Evolutionary conservation across 2,113 vertebrate species (phyloP).

Genomic region (Phylloscopus trochiloides): DNA sequence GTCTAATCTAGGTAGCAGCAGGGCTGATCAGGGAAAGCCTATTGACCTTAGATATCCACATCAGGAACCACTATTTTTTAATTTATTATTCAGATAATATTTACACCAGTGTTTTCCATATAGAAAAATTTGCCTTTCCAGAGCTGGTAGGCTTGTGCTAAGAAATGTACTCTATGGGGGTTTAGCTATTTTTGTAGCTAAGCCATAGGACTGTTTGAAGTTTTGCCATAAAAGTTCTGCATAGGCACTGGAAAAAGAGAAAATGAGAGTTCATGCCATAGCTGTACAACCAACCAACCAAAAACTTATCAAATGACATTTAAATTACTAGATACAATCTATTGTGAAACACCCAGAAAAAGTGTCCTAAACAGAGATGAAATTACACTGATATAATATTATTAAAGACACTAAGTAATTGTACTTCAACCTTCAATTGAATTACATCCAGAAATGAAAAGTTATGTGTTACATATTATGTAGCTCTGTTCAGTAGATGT

Average conservation of each 20-base stretch:
- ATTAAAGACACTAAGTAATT: not conserved
- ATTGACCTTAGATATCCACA: not conserved
- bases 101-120: not conserved
- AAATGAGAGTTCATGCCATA: not conserved
- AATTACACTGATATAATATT: not conserved
- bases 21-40: not conserved
- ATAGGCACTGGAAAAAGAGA: not conserved
- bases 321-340: not conserved
- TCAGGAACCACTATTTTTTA: not conserved
- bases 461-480: not conserved
- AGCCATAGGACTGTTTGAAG: not conserved
- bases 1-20: not conserved
- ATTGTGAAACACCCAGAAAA: not conserved
- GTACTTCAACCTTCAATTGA: not conserved
- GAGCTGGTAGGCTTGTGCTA: not conserved
- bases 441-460: not conserved
- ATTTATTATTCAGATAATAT: not conserved
- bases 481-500: not conserved
- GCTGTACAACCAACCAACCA: not conserved
- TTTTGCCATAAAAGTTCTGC: not conserved
- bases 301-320: not conserved
- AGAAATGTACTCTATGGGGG: rapidly evolving
- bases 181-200: not conserved
- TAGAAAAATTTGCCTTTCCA: not conserved
- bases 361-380: not conserved